Percentiles rank a stretch among this genome's conserved stretches.
phyloP scores from a whole-genome alignment of 1,140 invertebrate genomes.

The Leptinotarsa undecemlineata region DNA sequence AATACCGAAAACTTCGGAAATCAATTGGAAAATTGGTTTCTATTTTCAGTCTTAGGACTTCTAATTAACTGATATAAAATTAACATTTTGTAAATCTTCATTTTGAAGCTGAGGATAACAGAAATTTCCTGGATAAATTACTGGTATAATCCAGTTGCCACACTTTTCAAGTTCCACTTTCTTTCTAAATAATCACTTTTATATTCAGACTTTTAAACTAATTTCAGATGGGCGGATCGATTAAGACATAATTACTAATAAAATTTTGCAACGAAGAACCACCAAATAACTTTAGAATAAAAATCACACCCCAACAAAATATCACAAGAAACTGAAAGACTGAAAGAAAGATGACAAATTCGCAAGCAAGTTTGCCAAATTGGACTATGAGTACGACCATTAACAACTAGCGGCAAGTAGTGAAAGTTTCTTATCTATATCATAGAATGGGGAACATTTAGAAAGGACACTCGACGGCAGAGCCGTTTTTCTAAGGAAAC shows the following conservation, averaged over 20 bases:
- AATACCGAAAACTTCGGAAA: conserved; percentile 28
- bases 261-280: too few species aligned
- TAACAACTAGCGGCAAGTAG: too few species aligned
- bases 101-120: conserved; percentile 36
- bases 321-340: too few species aligned
- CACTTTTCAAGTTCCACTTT: conserved; percentile 9
- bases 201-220: background rate
- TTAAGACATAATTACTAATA: background rate
- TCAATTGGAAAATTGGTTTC: conserved; percentile 39
- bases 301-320: too few species aligned
- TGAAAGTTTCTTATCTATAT: too few species aligned
- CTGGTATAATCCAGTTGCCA: conserved; percentile 1
- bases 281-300: too few species aligned
- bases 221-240: conserved; percentile 18
- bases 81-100: conserved; percentile 51
- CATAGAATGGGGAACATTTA: too few species aligned
- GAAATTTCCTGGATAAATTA: background rate
- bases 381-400: too few species aligned
- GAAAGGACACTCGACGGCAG: too few species aligned
- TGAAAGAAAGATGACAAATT: too few species aligned
- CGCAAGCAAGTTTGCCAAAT: too few species aligned
- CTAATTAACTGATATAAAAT: conserved; percentile 48
- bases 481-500: too few species aligned
- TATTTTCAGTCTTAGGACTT: conserved; percentile 48
- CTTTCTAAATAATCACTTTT: background rate